Conservation (phyloP, 2,888 invertebrate genomes). For the Drosophila neotestacea region DNA sequence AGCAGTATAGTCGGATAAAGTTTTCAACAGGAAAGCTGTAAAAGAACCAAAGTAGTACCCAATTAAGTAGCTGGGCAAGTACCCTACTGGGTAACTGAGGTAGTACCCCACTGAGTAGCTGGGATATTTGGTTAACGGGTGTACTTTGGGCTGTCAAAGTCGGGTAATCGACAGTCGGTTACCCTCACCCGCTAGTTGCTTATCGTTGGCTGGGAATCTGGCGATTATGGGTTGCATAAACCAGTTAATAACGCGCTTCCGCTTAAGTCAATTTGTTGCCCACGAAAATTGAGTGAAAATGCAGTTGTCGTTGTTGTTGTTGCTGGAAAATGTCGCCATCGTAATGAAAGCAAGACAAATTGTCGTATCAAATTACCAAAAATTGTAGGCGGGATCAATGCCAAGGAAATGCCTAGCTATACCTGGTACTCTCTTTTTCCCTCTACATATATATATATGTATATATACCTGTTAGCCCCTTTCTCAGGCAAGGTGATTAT, state of each 20-base stretch:
- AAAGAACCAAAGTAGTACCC: too few relatives aligned
- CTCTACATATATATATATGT: background rate
- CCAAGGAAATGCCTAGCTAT: constrained; percentile 37
- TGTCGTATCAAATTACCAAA: constrained; percentile 83
- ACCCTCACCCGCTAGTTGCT: constrained; percentile 31
- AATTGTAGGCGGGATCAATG: constrained; percentile 44
- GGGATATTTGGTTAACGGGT: background rate
- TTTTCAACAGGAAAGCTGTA: too few relatives aligned
- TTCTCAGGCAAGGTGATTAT: constrained; percentile 60
- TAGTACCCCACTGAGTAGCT: background rate
- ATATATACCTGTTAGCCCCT: background rate
- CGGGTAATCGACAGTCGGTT: constrained; percentile 44
- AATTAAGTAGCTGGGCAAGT: too few relatives aligned
- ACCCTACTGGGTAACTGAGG: background rate
- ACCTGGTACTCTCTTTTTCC: constrained; percentile 4
- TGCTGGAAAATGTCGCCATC: constrained; percentile 51
- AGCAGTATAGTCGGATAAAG: too few relatives aligned
- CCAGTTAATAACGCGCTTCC: constrained; percentile 84
- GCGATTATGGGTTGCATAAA: constrained; percentile 83
- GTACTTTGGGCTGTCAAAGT: constrained; percentile 5
- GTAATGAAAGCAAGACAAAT: constrained; percentile 79
- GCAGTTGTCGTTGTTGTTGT: constrained; percentile 55
- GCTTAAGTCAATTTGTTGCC: constrained; percentile 74
- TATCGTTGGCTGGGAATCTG: constrained; percentile 73
- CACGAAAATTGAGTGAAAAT: constrained; percentile 78